These are phyloP conservation scores for Oreotrochilus melanogaster DNA, from an alignment of 2,113 vertebrate species.

Conservation along the genomic window DNA sequence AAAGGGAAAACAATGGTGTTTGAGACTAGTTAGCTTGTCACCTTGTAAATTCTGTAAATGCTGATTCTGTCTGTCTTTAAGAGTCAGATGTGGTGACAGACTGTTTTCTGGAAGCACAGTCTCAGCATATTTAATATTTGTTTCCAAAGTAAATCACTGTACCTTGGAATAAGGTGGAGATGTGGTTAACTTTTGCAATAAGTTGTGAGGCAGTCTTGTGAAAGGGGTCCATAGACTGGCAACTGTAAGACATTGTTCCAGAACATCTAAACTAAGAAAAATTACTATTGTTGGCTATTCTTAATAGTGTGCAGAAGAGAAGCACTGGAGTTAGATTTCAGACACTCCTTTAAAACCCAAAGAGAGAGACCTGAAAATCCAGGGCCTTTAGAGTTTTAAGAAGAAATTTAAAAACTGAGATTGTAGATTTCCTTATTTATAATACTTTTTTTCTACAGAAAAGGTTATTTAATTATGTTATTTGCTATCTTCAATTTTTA, in stretches of 20 bases:
- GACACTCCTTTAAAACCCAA: not conserved
- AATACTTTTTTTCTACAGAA: not conserved
- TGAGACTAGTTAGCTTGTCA: not conserved
- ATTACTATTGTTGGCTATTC: accelerated
- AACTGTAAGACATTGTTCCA: not conserved
- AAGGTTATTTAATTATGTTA: not conserved
- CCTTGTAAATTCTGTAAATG: not conserved
- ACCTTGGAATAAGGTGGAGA: not conserved
- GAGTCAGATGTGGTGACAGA: not conserved
- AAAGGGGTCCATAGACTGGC: not conserved
- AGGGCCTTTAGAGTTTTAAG: not conserved
- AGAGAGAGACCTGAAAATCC: not conserved
- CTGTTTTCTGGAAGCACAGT: not conserved
- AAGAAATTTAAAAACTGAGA: not conserved
- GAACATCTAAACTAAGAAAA: not conserved
- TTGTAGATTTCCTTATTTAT: not conserved
- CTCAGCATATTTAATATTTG: not conserved
- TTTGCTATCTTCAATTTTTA: not conserved
- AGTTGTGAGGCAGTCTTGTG: not conserved
- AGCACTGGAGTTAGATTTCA: not conserved
- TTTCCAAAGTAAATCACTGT: not conserved
- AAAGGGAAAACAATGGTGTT: not conserved
- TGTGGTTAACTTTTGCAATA: not conserved
- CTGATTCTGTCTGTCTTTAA: not conserved
- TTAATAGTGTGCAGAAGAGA: not conserved